Conservation (phyloP, 2,888 invertebrate species). For the Ecliptopera silaceata region DNA sequence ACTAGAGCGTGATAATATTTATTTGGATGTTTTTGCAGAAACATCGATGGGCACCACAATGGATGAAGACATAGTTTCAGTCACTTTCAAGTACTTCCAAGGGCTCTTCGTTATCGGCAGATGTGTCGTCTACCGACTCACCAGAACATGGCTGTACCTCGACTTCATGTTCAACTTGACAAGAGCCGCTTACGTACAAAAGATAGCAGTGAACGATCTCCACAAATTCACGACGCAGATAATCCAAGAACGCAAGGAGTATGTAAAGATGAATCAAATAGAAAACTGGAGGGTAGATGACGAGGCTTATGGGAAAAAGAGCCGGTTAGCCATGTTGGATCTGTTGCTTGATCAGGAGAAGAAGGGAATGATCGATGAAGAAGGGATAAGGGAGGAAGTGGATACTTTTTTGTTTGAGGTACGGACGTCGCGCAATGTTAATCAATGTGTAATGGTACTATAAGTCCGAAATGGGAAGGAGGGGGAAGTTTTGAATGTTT, state of each 20-base stretch:
- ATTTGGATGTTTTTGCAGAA: constrained; percentile 37
- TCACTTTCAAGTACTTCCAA: constrained; percentile 66
- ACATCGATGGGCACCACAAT: constrained; percentile 83
- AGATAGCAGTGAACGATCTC: constrained; percentile 60
- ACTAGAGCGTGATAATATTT: no score
- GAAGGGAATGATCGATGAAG: constrained; percentile 79
- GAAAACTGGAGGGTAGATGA: constrained; percentile 23
- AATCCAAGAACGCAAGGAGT: constrained; percentile 62
- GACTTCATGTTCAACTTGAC: constrained; percentile 21
- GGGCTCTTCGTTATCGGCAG: constrained; percentile 33
- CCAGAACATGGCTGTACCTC: constrained; percentile 35
- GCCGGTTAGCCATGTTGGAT: constrained; percentile 85
- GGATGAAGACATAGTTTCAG: constrained; percentile 49
- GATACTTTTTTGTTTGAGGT: constrained; percentile 88
- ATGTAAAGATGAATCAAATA: constrained; percentile 32
- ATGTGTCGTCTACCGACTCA: constrained; percentile 32
- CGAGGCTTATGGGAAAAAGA: constrained; percentile 58
- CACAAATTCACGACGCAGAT: constrained; percentile 79
- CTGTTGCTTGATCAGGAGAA: constrained; percentile 82
- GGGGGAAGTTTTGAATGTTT: no score
- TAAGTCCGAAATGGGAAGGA: no score
- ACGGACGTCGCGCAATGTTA: not conserved
- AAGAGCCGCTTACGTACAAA: constrained; percentile 22
- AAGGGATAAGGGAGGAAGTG: constrained; percentile 86
- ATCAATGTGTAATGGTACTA: no score